Percentiles rank a stretch among this genome's conserved stretches.
Evolutionary conservation across 2,113 vertebrate genomes (phyloP).

Genomic region (Sebastes schlegelii): DNA sequence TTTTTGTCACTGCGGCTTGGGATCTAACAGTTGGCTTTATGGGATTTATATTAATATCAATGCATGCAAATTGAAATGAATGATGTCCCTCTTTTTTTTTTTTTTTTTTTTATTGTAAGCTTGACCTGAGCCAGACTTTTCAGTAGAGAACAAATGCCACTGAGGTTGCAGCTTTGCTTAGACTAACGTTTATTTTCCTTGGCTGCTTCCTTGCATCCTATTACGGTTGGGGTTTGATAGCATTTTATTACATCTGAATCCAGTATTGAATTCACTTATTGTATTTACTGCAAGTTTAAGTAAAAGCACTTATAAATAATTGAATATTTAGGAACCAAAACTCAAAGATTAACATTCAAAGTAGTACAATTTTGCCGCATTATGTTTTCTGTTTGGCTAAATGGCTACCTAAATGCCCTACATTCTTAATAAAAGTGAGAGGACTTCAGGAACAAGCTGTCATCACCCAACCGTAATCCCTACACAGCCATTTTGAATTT

Average conservation of each 20-base stretch:
- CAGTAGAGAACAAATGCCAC: constrained; percentile 3
- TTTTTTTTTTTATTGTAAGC: constrained; percentile 25
- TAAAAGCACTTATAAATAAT: not conserved
- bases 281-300: not conserved
- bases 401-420: not conserved
- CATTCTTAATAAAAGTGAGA: not conserved
- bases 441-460: not conserved
- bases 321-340: not conserved
- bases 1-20: constrained; percentile 38
- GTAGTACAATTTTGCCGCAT: not conserved
- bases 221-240: constrained; percentile 58
- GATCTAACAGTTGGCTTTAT: constrained; percentile 31
- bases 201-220: constrained; percentile 51
- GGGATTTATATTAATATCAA: constrained; percentile 30
- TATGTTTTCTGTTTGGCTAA: not conserved
- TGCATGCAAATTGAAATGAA: constrained; percentile 67
- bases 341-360: not conserved
- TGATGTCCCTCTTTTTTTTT: constrained; percentile 2
- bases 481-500: constrained; percentile 23
- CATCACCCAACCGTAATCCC: constrained; percentile 46
- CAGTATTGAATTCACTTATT: not conserved
- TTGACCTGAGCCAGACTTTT: constrained; percentile 41
- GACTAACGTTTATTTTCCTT: constrained; percentile 46
- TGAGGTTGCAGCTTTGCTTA: constrained; percentile 56
- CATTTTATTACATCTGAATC: not conserved